phyloP scores from a whole-genome alignment of 2,797 vertebrate species.

The Cyprinella venusta region DNA sequence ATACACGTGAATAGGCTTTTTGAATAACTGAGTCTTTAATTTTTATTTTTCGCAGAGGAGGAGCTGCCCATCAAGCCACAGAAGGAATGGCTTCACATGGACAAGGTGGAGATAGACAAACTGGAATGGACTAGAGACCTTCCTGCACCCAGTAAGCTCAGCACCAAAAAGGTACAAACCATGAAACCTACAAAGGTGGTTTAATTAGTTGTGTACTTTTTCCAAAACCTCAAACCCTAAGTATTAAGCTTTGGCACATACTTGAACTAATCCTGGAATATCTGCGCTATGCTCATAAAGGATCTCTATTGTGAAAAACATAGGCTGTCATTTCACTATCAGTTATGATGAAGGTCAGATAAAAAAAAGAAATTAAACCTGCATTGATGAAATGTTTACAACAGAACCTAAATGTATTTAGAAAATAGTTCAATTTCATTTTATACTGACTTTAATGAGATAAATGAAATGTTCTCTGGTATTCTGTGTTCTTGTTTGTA shows the following conservation, averaged over 20 bases:
- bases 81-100: slow-evolving; percentile 95
- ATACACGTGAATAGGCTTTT: not conserved
- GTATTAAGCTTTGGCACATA: not conserved
- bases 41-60: slow-evolving; percentile 66
- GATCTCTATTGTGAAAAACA: not conserved
- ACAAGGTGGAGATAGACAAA: slow-evolving; percentile 93
- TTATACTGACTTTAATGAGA: not conserved
- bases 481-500: not conserved
- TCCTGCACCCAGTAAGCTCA: slow-evolving; percentile 79
- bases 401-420: not conserved
- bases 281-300: not conserved
- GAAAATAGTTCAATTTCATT: not conserved
- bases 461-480: too few relatives aligned
- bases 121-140: slow-evolving; percentile 93
- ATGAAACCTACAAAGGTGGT: not conserved
- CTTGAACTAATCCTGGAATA: not conserved
- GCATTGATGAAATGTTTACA: not conserved
- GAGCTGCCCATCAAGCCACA: slow-evolving; percentile 85
- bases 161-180: slow-evolving; percentile 83
- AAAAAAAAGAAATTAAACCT: not conserved
- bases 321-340: too few relatives aligned
- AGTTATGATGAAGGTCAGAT: not conserved
- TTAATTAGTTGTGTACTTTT: not conserved
- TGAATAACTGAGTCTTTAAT: not conserved
- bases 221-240: not conserved